A percentile compares a stretch with the other conserved stretches of the same genome.
These are phyloP conservation scores for Drosophila trichaetosa DNA, from an alignment of 2,888 invertebrate species.

Conservation along the genomic window DNA sequence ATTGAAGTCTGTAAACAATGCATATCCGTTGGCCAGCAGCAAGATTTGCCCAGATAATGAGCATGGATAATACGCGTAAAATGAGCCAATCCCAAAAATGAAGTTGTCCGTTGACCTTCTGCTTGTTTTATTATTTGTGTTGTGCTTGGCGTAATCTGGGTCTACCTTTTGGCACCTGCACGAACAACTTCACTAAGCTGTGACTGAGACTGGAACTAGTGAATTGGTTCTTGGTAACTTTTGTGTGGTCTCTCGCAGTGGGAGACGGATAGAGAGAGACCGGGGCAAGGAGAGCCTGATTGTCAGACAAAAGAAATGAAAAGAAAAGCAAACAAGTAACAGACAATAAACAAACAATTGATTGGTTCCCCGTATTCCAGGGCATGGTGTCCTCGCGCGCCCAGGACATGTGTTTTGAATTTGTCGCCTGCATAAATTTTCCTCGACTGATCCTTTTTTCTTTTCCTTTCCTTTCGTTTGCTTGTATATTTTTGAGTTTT, in stretches of 20 bases:
- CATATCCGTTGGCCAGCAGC: slow-evolving; percentile 19
- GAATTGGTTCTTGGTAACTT: slow-evolving; percentile 22
- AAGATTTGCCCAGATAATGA: slow-evolving; percentile 46
- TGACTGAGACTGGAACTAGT: slow-evolving; percentile 18
- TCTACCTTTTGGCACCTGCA: slow-evolving; percentile 56
- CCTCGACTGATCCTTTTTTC: slow-evolving; percentile 52
- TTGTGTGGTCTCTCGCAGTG: slow-evolving; percentile 57
- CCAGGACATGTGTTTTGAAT: slow-evolving; percentile 77
- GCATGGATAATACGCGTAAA: slow-evolving; percentile 71
- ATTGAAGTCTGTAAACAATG: slow-evolving; percentile 42
- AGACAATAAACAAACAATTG: slow-evolving; percentile 77
- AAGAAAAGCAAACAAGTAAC: slow-evolving; percentile 70
- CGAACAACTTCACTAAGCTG: slow-evolving; percentile 25
- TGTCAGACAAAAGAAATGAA: slow-evolving; percentile 37
- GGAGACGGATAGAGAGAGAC: neutral
- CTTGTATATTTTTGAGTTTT: slow-evolving; percentile 15
- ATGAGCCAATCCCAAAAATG: slow-evolving; percentile 65
- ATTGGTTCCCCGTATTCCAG: slow-evolving; percentile 52
- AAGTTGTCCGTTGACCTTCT: slow-evolving; percentile 52
- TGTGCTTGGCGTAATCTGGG: slow-evolving; percentile 21
- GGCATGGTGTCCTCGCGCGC: slow-evolving; percentile 8
- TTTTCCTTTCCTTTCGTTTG: slow-evolving; percentile 27
- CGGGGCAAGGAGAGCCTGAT: neutral
- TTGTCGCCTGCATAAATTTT: slow-evolving; percentile 78
- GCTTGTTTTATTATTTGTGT: neutral